phyloP scores from a whole-genome alignment of 2,113 vertebrate genomes.

The Hydropotes inermis region DNA sequence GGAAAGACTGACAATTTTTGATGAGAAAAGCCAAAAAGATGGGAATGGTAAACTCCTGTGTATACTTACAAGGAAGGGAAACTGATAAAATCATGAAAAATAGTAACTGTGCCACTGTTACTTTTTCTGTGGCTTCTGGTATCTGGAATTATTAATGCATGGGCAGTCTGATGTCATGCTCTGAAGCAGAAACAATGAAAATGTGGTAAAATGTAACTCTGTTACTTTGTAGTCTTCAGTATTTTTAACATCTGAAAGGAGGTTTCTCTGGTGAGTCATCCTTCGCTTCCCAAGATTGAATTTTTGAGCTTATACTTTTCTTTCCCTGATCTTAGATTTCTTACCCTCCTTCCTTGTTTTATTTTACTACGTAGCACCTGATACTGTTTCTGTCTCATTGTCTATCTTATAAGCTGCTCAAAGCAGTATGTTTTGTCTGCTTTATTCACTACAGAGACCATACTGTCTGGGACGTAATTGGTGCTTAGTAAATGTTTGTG shows the following conservation, averaged over 20 bases:
- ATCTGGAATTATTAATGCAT: conserved; percentile 40
- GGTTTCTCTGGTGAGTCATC: background rate
- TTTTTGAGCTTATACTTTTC: background rate
- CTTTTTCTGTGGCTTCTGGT: background rate
- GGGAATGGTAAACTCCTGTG: conserved; percentile 78
- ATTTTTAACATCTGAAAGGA: background rate
- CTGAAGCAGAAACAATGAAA: background rate
- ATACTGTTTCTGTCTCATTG: background rate
- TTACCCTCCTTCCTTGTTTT: background rate
- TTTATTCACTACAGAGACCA: background rate
- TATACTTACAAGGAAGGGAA: conserved; percentile 70
- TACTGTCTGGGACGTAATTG: background rate
- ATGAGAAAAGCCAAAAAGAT: conserved; percentile 11
- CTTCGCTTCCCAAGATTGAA: background rate
- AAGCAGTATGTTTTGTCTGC: background rate
- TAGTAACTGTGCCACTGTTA: conserved; percentile 10
- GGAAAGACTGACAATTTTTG: conserved; percentile 50
- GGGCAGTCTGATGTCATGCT: background rate
- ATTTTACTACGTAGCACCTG: background rate
- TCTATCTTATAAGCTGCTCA: background rate
- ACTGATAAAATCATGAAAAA: conserved; percentile 55
- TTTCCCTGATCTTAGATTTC: background rate
- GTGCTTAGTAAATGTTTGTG: background rate
- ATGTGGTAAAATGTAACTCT: background rate
- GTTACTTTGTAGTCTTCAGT: conserved; percentile 26